Evolutionary conservation across 1,140 invertebrate species (phyloP).

Genomic region (Plodia interpunctella): DNA sequence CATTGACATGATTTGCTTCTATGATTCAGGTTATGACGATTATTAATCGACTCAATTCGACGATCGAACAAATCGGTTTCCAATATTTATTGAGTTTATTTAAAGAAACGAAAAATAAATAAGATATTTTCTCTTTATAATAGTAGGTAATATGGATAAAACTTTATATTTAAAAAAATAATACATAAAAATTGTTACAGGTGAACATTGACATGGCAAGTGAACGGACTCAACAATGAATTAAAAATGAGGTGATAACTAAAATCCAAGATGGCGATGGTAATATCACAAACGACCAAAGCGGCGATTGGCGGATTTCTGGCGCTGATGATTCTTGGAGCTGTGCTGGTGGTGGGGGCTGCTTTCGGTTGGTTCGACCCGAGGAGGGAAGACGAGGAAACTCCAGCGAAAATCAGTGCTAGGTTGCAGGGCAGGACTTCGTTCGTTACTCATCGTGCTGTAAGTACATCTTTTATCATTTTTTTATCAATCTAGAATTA

Average conservation of each 20-base stretch:
- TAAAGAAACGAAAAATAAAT: too few species aligned
- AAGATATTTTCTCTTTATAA: too few species aligned
- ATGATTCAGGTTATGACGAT: neutral
- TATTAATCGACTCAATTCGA: too few species aligned
- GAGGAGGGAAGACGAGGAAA: conserved; percentile 65
- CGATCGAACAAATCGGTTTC: too few species aligned
- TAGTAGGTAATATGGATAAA: too few species aligned
- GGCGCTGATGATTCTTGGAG: conserved; percentile 67
- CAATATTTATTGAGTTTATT: too few species aligned
- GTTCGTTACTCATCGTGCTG: conserved; percentile 66
- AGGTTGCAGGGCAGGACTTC: conserved; percentile 68
- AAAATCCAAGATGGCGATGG: conserved; percentile 64
- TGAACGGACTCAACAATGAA: neutral
- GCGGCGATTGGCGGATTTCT: conserved; percentile 64
- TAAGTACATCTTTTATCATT: conserved; percentile 34
- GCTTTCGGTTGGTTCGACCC: conserved; percentile 70
- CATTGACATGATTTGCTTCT: neutral
- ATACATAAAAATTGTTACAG: neutral
- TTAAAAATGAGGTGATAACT: conserved; percentile 36
- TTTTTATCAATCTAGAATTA: too few species aligned
- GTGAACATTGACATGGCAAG: neutral
- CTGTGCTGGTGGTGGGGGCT: conserved; percentile 62
- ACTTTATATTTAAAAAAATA: too few species aligned
- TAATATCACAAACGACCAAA: conserved; percentile 70
- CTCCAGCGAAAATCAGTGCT: conserved; percentile 64